These are phyloP conservation scores for Callinectes sapidus DNA, from an alignment of 2,888 invertebrate genomes.

Conservation along the genomic window DNA sequence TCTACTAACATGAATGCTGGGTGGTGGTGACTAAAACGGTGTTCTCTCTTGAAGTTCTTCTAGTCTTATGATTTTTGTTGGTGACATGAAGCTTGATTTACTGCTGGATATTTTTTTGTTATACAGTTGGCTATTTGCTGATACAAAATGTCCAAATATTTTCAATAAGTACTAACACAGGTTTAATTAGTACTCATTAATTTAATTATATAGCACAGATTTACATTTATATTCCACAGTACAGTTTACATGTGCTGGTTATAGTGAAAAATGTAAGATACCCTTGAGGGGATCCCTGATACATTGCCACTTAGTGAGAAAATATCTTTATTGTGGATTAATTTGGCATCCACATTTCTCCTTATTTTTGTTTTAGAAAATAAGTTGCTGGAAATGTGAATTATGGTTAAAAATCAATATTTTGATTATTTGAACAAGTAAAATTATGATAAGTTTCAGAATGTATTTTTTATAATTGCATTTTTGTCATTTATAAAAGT, in stretches of 20 bases:
- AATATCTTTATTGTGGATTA: neutral
- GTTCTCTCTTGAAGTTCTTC: neutral
- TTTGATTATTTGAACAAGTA: neutral
- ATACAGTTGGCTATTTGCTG: neutral
- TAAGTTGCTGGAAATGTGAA: neutral
- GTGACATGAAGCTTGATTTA: neutral
- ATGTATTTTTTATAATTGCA: neutral
- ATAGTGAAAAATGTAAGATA: neutral
- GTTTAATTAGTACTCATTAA: neutral
- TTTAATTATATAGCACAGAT: neutral
- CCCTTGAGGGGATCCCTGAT: neutral
- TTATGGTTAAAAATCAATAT: neutral
- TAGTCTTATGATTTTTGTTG: neutral
- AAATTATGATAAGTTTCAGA: neutral
- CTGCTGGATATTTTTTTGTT: neutral
- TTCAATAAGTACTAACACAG: neutral
- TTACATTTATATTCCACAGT: neutral
- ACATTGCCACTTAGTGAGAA: neutral
- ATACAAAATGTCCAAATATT: neutral
- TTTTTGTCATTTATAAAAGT: neutral
- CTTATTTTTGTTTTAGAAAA: neutral
- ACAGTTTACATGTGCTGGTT: neutral
- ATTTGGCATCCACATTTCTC: too few species aligned
- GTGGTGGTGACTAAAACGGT: slow-evolving; percentile 19
- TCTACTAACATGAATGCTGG: slow-evolving; percentile 32